Evolutionary conservation across 2,113 vertebrate species (phyloP).

Genomic region (Chlamydotis undulata): DNA sequence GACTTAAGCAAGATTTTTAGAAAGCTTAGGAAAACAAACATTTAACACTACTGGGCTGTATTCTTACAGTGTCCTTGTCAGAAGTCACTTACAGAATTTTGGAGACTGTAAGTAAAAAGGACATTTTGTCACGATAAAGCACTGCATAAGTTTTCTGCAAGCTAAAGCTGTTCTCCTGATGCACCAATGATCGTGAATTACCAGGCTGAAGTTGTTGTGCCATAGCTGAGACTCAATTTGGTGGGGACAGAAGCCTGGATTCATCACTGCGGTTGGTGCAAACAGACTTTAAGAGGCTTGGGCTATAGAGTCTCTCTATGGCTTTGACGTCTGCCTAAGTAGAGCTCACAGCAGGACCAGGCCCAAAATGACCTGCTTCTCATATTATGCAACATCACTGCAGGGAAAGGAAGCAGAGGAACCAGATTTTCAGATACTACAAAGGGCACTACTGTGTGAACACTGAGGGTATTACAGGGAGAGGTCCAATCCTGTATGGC

Average conservation of each 20-base stretch:
- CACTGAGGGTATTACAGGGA: neutral
- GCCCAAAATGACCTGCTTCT: neutral
- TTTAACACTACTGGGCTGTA: neutral
- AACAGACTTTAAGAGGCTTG: neutral
- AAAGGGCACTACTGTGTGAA: constrained; percentile 29
- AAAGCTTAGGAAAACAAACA: neutral
- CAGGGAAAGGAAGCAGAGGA: constrained; percentile 27
- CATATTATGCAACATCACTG: neutral
- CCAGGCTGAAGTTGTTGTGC: neutral
- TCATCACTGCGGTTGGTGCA: neutral
- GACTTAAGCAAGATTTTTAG: neutral
- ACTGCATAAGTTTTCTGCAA: neutral
- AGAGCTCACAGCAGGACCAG: neutral
- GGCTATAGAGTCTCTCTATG: neutral
- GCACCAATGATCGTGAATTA: neutral
- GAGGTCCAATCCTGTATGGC: neutral
- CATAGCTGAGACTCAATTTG: neutral
- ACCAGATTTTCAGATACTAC: constrained; percentile 46
- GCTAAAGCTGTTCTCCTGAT: neutral
- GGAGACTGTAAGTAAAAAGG: neutral
- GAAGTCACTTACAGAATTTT: neutral
- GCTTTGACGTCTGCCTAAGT: neutral
- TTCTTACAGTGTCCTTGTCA: neutral
- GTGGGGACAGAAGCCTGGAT: neutral
- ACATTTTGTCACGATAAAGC: neutral